These are phyloP conservation scores for Clytia hemisphaerica DNA, from an alignment of 30 jellyfish, hydroid and myxozoan species.

Conservation along the genomic window DNA sequence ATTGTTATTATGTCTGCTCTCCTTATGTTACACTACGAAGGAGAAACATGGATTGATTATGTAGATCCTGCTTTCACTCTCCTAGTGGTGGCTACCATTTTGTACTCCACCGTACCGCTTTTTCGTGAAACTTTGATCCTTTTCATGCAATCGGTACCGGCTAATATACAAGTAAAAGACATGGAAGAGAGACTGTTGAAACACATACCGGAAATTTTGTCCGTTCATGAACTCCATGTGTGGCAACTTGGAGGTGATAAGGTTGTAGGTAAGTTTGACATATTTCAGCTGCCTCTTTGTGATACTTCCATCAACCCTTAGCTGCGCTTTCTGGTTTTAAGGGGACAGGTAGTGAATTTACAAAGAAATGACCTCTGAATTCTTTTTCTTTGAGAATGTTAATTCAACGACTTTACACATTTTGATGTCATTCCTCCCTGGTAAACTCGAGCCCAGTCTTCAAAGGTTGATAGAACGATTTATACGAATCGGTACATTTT, in stretches of 20 bases:
- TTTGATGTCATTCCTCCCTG: too few relatives aligned
- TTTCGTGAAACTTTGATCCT: constrained; percentile 49
- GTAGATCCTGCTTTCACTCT: constrained; percentile 69
- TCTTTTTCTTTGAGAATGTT: too few relatives aligned
- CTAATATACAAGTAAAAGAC: constrained; percentile 46
- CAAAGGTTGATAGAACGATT: too few relatives aligned
- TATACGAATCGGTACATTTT: too few relatives aligned
- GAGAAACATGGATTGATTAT: constrained; percentile 47
- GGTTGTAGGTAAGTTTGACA: constrained; percentile 68
- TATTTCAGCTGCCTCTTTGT: too few relatives aligned
- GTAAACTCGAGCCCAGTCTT: too few relatives aligned
- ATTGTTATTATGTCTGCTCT: constrained; percentile 58
- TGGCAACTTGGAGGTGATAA: constrained; percentile 85
- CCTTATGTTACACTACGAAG: constrained; percentile 29
- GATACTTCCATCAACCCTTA: too few relatives aligned
- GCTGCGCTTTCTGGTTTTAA: too few relatives aligned
- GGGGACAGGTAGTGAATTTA: too few relatives aligned
- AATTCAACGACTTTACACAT: too few relatives aligned
- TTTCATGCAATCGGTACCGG: constrained; percentile 88
- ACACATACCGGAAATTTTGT: constrained; percentile 44
- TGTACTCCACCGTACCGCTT: constrained; percentile 59
- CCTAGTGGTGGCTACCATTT: constrained; percentile 45
- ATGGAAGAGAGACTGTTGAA: constrained; percentile 49
- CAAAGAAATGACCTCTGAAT: too few relatives aligned
- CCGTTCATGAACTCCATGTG: constrained; percentile 74